Conservation (phyloP, 2,797 vertebrate genomes). For the Pelochelys cantorii region DNA sequence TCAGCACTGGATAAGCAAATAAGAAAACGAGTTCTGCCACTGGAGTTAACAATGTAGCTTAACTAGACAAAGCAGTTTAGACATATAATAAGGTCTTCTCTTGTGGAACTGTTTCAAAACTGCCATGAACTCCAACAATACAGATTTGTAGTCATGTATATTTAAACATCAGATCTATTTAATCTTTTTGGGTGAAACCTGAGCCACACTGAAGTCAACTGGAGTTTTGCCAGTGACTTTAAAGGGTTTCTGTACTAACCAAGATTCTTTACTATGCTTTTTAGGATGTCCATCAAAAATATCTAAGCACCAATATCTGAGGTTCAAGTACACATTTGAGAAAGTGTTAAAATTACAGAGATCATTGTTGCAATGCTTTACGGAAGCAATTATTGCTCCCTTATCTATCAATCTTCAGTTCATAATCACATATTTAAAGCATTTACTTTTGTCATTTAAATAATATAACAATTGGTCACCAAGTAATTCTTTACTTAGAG, state of each 20-base stretch:
- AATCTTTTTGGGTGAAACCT: not conserved
- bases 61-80: not conserved
- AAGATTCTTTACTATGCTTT: not conserved
- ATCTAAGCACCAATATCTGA: not conserved
- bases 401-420: not conserved
- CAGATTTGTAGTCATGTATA: not conserved
- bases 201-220: not conserved
- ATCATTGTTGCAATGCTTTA: not conserved
- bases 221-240: not conserved
- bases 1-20: not conserved
- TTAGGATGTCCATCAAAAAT: not conserved
- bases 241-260: not conserved
- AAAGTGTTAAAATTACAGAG: not conserved
- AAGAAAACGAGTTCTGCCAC: not conserved
- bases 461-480: not conserved
- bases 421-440: not conserved
- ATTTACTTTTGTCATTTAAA: not conserved
- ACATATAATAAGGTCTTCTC: not conserved
- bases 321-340: not conserved
- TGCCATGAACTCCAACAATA: not conserved
- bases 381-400: not conserved
- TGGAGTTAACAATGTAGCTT: not conserved
- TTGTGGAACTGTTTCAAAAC: not conserved
- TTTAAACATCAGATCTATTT: not conserved
- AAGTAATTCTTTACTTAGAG: not conserved